Conservation (phyloP, 2,797 vertebrate genomes). For the Mycteria americana region DNA sequence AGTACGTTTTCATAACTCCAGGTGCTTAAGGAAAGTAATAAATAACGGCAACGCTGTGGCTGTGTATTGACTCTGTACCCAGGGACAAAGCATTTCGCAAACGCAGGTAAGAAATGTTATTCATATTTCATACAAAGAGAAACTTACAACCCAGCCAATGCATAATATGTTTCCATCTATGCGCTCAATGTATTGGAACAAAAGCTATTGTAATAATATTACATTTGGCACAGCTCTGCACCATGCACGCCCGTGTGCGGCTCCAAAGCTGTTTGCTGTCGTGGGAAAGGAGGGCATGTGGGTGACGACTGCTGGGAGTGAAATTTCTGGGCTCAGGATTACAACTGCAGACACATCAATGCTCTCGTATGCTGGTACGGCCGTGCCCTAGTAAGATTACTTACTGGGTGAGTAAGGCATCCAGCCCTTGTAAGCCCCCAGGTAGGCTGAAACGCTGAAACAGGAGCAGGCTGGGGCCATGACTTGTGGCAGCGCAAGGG, state of each 20-base stretch:
- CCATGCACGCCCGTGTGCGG: not conserved
- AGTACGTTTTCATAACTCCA: constrained; percentile 6
- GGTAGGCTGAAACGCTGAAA: not conserved
- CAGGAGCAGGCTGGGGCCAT: fast-evolving
- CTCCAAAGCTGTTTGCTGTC: not conserved
- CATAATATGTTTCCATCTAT: constrained; percentile 13
- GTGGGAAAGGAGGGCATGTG: not conserved
- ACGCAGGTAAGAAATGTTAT: not conserved
- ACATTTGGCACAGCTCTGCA: not conserved
- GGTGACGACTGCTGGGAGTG: not conserved
- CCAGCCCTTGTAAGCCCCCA: not conserved
- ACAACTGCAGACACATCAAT: not conserved
- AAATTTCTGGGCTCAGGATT: not conserved
- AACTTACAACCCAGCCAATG: constrained; percentile 9
- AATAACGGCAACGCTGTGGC: not conserved
- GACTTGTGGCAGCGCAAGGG: not conserved
- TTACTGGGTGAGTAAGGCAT: not conserved
- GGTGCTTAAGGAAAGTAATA: constrained; percentile 47
- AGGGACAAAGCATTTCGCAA: not conserved
- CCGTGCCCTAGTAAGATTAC: not conserved
- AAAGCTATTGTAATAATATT: constrained; percentile 28
- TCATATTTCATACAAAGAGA: constrained; percentile 40
- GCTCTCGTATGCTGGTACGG: not conserved
- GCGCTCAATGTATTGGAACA: not conserved
- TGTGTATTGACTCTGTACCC: not conserved